Evolutionary conservation across 64 coral and sea anemone genomes (phyloP).

Genomic region (Acropora tenuis): DNA sequence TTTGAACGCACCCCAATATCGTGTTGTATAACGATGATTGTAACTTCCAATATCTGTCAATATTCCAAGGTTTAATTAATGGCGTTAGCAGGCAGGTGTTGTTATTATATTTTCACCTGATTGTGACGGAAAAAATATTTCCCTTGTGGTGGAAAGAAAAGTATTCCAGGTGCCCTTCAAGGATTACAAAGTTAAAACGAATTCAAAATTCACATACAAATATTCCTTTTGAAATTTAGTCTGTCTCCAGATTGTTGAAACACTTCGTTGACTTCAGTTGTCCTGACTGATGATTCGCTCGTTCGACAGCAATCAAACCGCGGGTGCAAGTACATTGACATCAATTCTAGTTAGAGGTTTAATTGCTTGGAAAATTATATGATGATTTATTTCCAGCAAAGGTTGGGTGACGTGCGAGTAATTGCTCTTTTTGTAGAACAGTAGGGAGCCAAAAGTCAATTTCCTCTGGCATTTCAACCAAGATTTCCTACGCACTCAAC

Average conservation of each 20-base stretch:
- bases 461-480: conserved; percentile 1
- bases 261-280: background rate
- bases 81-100: conserved; percentile 25
- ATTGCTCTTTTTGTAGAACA: conserved; percentile 36
- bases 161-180: background rate
- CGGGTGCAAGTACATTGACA: no score
- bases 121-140: background rate
- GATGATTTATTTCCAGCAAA: background rate
- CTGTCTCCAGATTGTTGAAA: no score
- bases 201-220: background rate
- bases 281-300: no score
- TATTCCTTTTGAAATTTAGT: background rate
- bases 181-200: background rate
- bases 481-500: background rate
- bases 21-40: conserved; percentile 14
- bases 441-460: conserved; percentile 41
- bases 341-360: no score
- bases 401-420: conserved; percentile 20
- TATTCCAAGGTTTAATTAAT: conserved; percentile 44
- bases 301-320: background rate
- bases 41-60: conserved; percentile 45
- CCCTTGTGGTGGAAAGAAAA: background rate
- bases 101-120: conserved; percentile 30
- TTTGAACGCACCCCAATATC: conserved; percentile 10
- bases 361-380: background rate